phyloP scores from a whole-genome alignment of 2,888 invertebrate genomes.

The Callyntrura guangdongensis region DNA sequence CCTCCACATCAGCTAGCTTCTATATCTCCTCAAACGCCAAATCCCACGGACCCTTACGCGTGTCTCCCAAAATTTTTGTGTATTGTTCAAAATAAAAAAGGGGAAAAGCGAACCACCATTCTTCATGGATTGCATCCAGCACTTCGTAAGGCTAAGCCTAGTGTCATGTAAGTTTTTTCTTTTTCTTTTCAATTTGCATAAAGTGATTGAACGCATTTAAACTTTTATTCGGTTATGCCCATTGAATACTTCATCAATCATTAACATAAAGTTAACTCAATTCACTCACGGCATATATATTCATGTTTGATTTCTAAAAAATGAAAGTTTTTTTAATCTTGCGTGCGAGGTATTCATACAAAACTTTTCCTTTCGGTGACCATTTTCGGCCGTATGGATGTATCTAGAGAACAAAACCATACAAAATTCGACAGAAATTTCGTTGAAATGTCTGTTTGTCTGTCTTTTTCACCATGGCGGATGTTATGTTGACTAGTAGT shows the following conservation, averaged over 20 bases:
- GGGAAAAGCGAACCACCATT: conserved; percentile 77
- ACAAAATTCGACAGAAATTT: too few species aligned
- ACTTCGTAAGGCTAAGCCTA: conserved; percentile 63
- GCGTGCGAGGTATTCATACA: neutral
- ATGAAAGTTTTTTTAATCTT: neutral
- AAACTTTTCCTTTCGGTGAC: neutral
- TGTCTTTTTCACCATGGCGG: neutral
- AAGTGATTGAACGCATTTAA: too few species aligned
- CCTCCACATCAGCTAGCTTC: conserved; percentile 20
- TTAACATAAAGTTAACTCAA: too few species aligned
- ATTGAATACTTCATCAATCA: too few species aligned
- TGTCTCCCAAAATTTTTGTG: conserved; percentile 81
- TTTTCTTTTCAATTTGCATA: neutral
- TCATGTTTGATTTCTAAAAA: neutral
- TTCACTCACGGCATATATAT: too few species aligned
- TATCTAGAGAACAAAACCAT: neutral
- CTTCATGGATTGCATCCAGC: conserved; percentile 76
- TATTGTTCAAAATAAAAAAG: conserved; percentile 73
- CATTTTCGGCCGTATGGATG: neutral
- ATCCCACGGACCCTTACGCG: conserved; percentile 64
- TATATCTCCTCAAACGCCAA: neutral
- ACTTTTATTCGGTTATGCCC: too few species aligned
- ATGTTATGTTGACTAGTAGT: neutral
- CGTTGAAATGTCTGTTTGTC: neutral
- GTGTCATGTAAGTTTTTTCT: conserved; percentile 56